A percentile compares a stretch with the other conserved stretches of the same genome.
These are phyloP conservation scores for Myotis vivesi DNA, from an alignment of 2,797 vertebrate genomes.

Conservation along the genomic window DNA sequence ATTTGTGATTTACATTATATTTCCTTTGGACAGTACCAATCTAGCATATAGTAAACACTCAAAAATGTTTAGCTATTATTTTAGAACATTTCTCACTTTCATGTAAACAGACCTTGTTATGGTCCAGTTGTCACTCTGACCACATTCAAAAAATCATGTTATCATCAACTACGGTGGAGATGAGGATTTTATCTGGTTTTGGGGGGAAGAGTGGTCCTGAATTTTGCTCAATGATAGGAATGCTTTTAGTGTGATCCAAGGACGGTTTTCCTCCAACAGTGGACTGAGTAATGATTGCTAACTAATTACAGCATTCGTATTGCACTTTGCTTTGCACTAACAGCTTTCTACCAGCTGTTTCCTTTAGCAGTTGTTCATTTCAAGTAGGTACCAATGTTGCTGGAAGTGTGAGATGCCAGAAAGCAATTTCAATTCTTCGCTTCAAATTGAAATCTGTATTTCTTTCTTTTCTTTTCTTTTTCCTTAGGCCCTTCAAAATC, in stretches of 20 bases:
- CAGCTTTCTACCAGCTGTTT: constrained; percentile 79
- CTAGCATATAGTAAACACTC: not conserved
- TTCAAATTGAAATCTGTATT: constrained; percentile 67
- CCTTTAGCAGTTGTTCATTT: constrained; percentile 78
- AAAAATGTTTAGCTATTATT: not conserved
- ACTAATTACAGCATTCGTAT: constrained; percentile 71
- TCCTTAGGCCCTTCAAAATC: constrained; percentile 55
- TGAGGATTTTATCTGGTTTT: not conserved
- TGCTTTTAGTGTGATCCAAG: constrained; percentile 54
- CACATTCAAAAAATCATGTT: not conserved
- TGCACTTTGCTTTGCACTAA: constrained; percentile 74
- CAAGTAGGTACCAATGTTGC: constrained; percentile 76
- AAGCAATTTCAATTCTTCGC: constrained; percentile 71
- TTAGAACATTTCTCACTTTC: not conserved
- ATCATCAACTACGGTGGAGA: not conserved
- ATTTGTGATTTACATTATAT: not conserved
- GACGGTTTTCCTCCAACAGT: constrained; percentile 70
- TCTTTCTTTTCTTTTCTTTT: constrained; percentile 31
- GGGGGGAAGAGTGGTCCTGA: not conserved
- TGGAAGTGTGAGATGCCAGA: constrained; percentile 63
- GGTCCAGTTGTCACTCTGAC: not conserved
- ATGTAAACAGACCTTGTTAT: not conserved
- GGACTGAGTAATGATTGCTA: constrained; percentile 75
- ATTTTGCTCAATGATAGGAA: constrained; percentile 33
- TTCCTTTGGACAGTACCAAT: not conserved